A percentile compares a stretch with the other conserved stretches of the same genome.
phyloP scores from a whole-genome alignment of 2,797 vertebrate genomes.

The Onychomys arenicola region DNA sequence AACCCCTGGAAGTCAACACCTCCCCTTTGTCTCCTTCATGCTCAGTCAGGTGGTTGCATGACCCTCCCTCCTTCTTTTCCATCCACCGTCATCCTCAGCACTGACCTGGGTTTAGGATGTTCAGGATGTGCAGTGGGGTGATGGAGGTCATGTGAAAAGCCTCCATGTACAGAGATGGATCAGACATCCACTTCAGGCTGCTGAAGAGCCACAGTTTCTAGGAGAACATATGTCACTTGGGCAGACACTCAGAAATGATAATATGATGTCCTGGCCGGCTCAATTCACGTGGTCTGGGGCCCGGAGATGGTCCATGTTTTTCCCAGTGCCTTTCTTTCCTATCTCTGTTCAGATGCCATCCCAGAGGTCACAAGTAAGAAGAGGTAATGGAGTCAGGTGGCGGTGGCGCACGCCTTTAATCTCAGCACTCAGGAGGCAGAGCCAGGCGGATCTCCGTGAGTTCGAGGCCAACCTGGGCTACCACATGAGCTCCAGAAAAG shows the following conservation, averaged over 20 bases:
- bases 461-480: no score
- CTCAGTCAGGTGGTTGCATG: not conserved
- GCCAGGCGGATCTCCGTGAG: no score
- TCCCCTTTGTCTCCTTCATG: not conserved
- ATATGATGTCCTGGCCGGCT: conserved; percentile 19
- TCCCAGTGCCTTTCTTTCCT: conserved; percentile 3
- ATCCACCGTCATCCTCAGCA: not conserved
- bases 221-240: conserved; percentile 52
- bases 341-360: conserved; percentile 50
- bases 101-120: not conserved
- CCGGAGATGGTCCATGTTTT: not conserved
- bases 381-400: not conserved
- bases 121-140: not conserved
- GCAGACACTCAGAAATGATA: not conserved
- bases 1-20: not conserved
- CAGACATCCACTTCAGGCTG: not conserved
- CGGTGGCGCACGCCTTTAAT: no score
- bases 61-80: not conserved
- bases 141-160: not conserved
- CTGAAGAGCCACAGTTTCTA: not conserved
- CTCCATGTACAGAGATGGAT: not conserved
- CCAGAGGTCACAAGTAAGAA: conserved; percentile 27
- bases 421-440: no score
- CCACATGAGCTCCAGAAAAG: no score
- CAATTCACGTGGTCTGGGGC: not conserved